A percentile compares a stretch with the other conserved stretches of the same genome.
Evolutionary conservation across 1,140 invertebrate genomes (phyloP).

Genomic region (Pseudomyrmex dendroicus): DNA sequence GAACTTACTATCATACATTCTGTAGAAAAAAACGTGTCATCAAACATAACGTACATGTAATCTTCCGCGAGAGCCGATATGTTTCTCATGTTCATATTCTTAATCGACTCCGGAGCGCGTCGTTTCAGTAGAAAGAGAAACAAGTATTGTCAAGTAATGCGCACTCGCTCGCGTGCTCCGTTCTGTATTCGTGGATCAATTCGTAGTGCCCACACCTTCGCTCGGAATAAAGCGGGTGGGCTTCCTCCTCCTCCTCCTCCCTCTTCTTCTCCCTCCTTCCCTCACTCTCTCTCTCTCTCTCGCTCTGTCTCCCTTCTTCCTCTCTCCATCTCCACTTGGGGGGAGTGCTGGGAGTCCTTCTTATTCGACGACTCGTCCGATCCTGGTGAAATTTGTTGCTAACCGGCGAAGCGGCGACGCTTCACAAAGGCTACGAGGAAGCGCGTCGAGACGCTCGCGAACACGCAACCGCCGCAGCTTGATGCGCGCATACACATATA

Average conservation of each 20-base stretch:
- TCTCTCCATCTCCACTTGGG: background rate
- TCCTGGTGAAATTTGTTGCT: conserved; percentile 82
- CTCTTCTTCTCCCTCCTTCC: background rate
- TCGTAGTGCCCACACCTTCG: conserved; percentile 40
- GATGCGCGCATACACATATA: conserved; percentile 10
- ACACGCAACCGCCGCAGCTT: conserved; percentile 59
- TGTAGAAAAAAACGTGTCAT: background rate
- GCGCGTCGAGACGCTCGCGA: conserved; percentile 72
- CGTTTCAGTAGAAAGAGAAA: conserved; percentile 23
- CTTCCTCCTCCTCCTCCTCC: background rate
- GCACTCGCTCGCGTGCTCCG: conserved; percentile 9
- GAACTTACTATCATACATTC: background rate
- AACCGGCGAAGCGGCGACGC: conserved; percentile 75
- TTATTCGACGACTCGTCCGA: conserved; percentile 70
- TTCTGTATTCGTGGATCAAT: conserved; percentile 39
- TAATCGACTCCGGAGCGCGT: background rate
- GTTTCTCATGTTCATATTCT: background rate
- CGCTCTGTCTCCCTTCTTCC: background rate
- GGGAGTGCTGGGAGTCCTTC: conserved; percentile 46
- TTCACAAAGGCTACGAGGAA: conserved; percentile 66
- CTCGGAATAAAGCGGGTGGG: conserved; percentile 26
- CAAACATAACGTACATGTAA: background rate
- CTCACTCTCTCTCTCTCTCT: background rate
- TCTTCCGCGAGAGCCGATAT: background rate
- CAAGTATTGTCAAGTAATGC: conserved; percentile 32